Evolutionary conservation across 2,888 invertebrate species (phyloP).

Genomic region (Eremobia ochroleuca): DNA sequence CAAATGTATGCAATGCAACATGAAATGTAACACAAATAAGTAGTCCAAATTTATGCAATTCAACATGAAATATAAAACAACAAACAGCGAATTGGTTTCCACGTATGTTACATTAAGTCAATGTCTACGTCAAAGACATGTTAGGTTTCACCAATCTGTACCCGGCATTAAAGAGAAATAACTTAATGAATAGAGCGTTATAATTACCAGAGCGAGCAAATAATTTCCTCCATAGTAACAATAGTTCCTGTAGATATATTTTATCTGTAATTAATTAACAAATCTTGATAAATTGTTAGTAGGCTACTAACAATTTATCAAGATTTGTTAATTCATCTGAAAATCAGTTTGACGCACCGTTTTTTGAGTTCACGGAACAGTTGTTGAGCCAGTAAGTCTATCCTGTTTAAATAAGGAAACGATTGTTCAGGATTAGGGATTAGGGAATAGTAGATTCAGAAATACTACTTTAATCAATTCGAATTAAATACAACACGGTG

Average conservation of each 20-base stretch:
- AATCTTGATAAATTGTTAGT: not conserved
- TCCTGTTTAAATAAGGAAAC: slow-evolving; percentile 27
- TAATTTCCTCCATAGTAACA: no score
- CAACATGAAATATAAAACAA: not conserved
- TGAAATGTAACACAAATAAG: no score
- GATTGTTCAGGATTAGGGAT: not conserved
- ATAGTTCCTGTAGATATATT: not conserved
- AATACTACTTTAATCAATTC: not conserved
- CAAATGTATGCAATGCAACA: not conserved
- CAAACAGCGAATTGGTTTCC: not conserved
- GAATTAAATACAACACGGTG: no score
- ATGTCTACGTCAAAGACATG: no score
- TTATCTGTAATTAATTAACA: not conserved
- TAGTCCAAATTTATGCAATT: not conserved
- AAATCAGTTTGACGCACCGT: slow-evolving; percentile 15
- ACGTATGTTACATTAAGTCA: not conserved
- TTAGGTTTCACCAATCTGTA: not conserved
- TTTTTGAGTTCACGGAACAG: slow-evolving; percentile 34
- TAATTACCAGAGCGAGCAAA: not conserved
- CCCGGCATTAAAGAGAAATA: not conserved
- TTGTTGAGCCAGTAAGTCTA: slow-evolving; percentile 9
- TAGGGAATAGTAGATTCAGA: not conserved
- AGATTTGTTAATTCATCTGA: slow-evolving; percentile 16
- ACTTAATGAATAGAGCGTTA: not conserved
- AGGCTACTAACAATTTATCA: not conserved